Evolutionary conservation across 2,113 vertebrate genomes (phyloP), one percentile per base, ranked within the genome.

Genomic region (Cyprinodon brontotheroides): DNA sequence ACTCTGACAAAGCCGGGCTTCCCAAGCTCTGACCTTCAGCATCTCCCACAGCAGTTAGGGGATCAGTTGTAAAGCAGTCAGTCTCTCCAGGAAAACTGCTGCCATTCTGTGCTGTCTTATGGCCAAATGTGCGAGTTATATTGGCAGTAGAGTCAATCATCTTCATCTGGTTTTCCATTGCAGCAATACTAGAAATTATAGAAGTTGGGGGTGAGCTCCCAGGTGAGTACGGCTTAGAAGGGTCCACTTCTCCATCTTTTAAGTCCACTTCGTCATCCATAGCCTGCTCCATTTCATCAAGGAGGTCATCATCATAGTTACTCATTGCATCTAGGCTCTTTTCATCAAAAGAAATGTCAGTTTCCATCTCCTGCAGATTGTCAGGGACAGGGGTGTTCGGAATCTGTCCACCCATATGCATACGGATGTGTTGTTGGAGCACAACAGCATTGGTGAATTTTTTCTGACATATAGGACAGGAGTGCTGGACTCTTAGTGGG

Each of bases 391-490:
- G 97, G 0, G 97, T 98, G 93, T 99, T 99, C 39, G 98, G 95
- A 88, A 99, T 99, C 87, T 99, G 98, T 0, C 98, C 98, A 0
- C 98, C 98, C 98, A 98, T 99, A 87, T 99, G 98, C 98, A 99
- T 99, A 69, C 98, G 98, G 83, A 99, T 98, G 85, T 99, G 98
- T 92, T 99, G 98, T 89, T 99, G 98, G 70, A 99, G 93, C 70
- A 99, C 98, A 65, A 99, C 97, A 0, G 98, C 98, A 0, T 99
- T 99, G 40, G 98, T 99, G 94, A 99, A 99, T 95, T 99, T 99
- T 93, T 99, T 99, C 93, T 99, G 98, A 93, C 98, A 99, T 89
- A 99, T 99, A 70, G 98, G 98, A 89, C 98, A 99, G 0, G 98
- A 99, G 88, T 99, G 98, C 86, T 99, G 98, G 75, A 99, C 98